phyloP scores from a whole-genome alignment of 2,888 invertebrate genomes.

The Sussaba pulchella region DNA sequence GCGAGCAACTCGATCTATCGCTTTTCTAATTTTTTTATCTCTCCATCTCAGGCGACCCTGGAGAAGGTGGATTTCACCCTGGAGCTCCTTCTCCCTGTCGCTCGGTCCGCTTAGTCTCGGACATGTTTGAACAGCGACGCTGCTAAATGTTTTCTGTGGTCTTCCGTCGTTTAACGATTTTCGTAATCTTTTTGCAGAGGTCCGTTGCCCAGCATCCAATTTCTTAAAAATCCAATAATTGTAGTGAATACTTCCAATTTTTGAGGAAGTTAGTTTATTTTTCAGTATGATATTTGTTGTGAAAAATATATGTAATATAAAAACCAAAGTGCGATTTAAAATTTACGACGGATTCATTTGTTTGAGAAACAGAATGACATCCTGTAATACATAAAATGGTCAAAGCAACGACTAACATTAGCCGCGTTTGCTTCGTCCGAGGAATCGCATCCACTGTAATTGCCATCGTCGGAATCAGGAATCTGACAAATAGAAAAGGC shows the following conservation, averaged over 20 bases:
- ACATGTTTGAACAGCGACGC: constrained; percentile 11
- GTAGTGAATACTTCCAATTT: constrained; percentile 6
- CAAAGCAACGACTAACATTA: constrained; percentile 21
- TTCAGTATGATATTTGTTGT: constrained; percentile 3
- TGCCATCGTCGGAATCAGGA: constrained; percentile 19
- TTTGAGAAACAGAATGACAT: constrained; percentile 11
- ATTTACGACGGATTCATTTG: constrained; percentile 18
- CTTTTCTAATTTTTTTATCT: constrained; percentile 19
- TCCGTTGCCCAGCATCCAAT: constrained; percentile 24
- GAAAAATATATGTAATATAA: constrained; percentile 23
- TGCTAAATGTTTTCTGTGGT: constrained; percentile 4
- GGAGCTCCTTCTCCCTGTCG: constrained; percentile 19
- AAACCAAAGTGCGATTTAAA: constrained; percentile 8
- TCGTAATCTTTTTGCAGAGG: constrained; percentile 16
- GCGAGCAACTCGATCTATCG: not conserved
- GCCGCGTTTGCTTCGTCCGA: constrained; percentile 25
- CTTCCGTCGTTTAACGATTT: not conserved
- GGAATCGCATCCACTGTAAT: constrained; percentile 21
- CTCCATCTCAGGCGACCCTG: constrained; percentile 16
- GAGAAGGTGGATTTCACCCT: constrained; percentile 8
- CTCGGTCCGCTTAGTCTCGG: constrained; percentile 7
- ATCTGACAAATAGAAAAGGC: constrained; percentile 15
- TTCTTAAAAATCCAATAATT: too few species aligned
- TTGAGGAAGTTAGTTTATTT: constrained; percentile 5
- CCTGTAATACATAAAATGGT: constrained; percentile 1